Percentiles rank a stretch among this genome's conserved stretches.
phyloP scores from a whole-genome alignment of 2,113 vertebrate species.

The Carettochelys insculpta region DNA sequence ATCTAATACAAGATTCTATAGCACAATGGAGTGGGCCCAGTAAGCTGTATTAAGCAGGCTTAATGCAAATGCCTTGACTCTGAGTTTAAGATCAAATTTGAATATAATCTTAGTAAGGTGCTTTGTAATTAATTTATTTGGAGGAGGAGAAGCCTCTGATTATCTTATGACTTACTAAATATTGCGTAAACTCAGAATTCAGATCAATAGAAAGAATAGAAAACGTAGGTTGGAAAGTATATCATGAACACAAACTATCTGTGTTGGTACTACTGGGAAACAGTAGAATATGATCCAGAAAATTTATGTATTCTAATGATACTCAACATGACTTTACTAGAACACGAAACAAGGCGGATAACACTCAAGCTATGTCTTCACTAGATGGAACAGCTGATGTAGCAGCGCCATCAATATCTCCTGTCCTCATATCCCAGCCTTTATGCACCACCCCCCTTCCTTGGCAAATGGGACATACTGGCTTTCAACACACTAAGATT shows the following conservation, averaged over 20 bases:
- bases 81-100: not conserved
- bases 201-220: not conserved
- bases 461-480: not conserved
- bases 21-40: no score
- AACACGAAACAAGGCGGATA: not conserved
- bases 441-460: not conserved
- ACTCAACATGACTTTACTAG: fast-evolving
- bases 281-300: not conserved
- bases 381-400: not conserved
- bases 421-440: not conserved
- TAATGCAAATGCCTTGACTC: not conserved
- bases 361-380: no score
- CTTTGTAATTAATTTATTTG: not conserved
- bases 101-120: conserved; percentile 17
- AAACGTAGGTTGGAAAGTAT: not conserved
- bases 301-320: fast-evolving
- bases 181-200: conserved; percentile 7
- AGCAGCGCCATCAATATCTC: not conserved
- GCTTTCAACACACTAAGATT: not conserved
- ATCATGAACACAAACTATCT: not conserved
- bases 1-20: not conserved
- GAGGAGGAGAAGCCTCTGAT: not conserved
- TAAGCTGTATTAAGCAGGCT: no score
- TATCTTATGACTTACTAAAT: not conserved
- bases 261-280: no score